A percentile compares a stretch with the other conserved stretches of the same genome.
These are phyloP conservation scores for Cynodonichthys magdalenae DNA, from an alignment of 2,797 vertebrate species.

Conservation along the genomic window DNA sequence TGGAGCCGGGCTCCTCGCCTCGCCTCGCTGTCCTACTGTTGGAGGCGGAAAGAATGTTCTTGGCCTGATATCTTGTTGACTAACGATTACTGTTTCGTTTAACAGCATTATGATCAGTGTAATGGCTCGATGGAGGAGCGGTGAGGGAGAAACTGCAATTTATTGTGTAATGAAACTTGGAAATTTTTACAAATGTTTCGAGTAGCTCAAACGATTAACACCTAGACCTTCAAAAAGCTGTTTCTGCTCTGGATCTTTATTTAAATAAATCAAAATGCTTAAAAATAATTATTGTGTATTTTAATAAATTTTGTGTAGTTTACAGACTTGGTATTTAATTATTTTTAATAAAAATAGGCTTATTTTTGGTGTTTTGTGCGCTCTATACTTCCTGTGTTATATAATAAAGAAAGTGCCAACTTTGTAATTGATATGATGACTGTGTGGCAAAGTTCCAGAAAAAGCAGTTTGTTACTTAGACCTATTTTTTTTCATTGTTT, in stretches of 20 bases:
- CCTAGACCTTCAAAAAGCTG: constrained; percentile 1
- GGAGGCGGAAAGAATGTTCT: constrained; percentile 65
- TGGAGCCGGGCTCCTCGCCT: not conserved
- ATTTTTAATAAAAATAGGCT: too few species aligned
- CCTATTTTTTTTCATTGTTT: too few species aligned
- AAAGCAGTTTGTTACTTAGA: too few species aligned
- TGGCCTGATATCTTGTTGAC: constrained; percentile 40
- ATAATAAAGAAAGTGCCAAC: too few species aligned
- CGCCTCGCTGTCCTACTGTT: constrained; percentile 24
- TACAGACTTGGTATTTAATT: not conserved
- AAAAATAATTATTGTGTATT: not conserved
- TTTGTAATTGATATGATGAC: too few species aligned
- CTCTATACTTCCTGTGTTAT: too few species aligned
- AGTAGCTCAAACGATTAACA: constrained; percentile 54
- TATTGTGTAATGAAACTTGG: constrained; percentile 33
- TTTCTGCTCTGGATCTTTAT: not conserved
- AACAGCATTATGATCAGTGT: constrained; percentile 42
- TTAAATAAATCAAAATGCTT: not conserved
- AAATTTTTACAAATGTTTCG: constrained; percentile 51
- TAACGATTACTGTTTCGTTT: constrained; percentile 48
- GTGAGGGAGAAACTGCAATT: constrained; percentile 30
- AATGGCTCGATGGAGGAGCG: constrained; percentile 32
- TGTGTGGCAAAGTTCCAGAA: too few species aligned
- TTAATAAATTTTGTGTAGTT: not conserved
- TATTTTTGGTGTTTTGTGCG: too few species aligned